phyloP scores from a whole-genome alignment of 2,888 invertebrate species.

The Antheraea assamensis region DNA sequence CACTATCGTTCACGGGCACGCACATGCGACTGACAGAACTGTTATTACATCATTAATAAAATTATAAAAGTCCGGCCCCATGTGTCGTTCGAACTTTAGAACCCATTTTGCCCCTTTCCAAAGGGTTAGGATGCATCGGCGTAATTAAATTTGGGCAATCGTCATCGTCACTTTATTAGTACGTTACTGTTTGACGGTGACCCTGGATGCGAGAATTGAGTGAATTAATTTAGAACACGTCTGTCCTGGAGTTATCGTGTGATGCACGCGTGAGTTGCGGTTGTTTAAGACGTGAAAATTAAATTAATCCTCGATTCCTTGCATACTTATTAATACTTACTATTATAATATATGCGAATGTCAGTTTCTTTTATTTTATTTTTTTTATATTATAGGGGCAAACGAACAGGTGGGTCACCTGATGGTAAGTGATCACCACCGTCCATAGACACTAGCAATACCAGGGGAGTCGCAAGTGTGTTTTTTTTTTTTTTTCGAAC shows the following conservation, averaged over 20 bases:
- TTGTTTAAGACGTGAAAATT: neutral
- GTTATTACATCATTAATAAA: conserved; percentile 83
- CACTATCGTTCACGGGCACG: conserved; percentile 80
- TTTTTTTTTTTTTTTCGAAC: too few species aligned
- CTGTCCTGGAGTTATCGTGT: conserved; percentile 56
- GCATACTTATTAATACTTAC: too few species aligned
- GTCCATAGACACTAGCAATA: too few species aligned
- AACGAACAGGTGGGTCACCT: too few species aligned
- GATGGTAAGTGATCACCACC: too few species aligned
- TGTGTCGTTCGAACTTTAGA: conserved; percentile 70
- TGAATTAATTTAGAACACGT: conserved; percentile 76
- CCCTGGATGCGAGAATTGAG: conserved; percentile 66
- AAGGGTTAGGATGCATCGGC: conserved; percentile 55
- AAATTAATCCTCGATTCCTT: too few species aligned
- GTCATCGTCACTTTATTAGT: conserved; percentile 65
- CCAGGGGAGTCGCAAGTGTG: too few species aligned
- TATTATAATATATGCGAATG: too few species aligned
- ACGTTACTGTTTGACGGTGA: conserved; percentile 67
- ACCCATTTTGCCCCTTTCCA: conserved; percentile 53
- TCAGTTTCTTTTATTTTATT: too few species aligned
- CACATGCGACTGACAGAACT: conserved; percentile 80
- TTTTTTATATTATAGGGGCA: too few species aligned
- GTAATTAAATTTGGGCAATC: conserved; percentile 80
- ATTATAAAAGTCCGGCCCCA: conserved; percentile 80
- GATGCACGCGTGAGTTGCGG: conserved; percentile 54